Base-by-base conservation (phyloP, 2,797 vertebrate genomes). In the Ctenopoma kingsleyae region DNA sequence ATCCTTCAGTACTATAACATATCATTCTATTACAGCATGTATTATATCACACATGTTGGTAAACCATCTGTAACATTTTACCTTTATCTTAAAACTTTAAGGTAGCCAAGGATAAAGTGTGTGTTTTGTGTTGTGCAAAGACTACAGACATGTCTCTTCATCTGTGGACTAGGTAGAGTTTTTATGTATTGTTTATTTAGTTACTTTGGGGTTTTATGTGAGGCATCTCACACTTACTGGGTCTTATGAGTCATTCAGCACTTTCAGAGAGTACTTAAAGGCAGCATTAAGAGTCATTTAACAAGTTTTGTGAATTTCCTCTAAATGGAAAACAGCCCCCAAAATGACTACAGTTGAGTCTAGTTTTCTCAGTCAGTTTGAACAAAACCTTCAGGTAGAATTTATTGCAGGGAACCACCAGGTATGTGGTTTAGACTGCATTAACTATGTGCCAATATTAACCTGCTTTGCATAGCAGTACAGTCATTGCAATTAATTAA, bases 181-280 rank as follows among this genome's bases (percentile, higher is more conserved):
- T 82, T 52, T 67, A 46, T 79, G 44, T 32, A 23, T 47, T 64
- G 22, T 61, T 70, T 79, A 51, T 74, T 72, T 47, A 53, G 67
- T 49, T 49, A 35, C 57, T 54, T 27, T 19, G 19, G 64, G 59
- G 53, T 70, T 74, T 79, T 57, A 67, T 74, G 38, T n/a, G 52
- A 72, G 35, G 43, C 23, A n/a, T 56, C 36, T 56, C 50, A 41
- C 17, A 23, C 12, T 71, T 27, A 46, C 40, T 15, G 40, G 40
- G 40, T 41, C 13, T 41, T 16, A 15, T 16, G 40, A 16, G 40
- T 15, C 40, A 15, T 41, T 15, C 6, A 16, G 40, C 5, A 16
- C 40, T 41, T 41, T 38, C 12, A 38, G 9, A 38, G 10, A 15
- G 38, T 40, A 40, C 38, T 40, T 40, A 40, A 16, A 16, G 5